phyloP scores from a whole-genome alignment of 2,888 invertebrate species.

The Dynastes tityus region DNA sequence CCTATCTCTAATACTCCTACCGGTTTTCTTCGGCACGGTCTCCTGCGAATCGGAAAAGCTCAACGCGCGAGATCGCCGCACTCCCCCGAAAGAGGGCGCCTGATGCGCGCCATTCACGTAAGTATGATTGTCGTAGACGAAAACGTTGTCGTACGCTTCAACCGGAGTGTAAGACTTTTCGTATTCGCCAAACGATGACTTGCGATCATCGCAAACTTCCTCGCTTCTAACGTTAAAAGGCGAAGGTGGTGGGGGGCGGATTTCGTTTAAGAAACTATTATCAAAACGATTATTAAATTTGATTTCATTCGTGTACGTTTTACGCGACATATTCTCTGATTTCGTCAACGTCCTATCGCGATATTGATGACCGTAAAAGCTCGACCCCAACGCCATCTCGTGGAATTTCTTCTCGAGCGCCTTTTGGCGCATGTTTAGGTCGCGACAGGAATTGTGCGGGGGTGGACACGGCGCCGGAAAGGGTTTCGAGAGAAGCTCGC shows the following conservation, averaged over 20 bases:
- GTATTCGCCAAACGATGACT: conserved; percentile 53
- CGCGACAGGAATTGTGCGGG: conserved; percentile 67
- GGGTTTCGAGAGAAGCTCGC: conserved; percentile 79
- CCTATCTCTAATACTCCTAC: conserved; percentile 73
- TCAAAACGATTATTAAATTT: conserved; percentile 58
- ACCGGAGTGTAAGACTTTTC: conserved; percentile 58
- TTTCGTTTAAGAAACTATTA: conserved; percentile 60
- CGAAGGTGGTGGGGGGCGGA: conserved; percentile 58
- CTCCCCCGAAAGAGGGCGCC: conserved; percentile 21
- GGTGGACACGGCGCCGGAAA: conserved; percentile 64
- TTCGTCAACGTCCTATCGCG: conserved; percentile 68
- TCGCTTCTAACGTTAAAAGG: conserved; percentile 58
- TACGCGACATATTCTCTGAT: conserved; percentile 69
- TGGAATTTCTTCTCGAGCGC: conserved; percentile 49
- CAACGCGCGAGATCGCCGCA: conserved; percentile 69
- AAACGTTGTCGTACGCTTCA: conserved; percentile 60
- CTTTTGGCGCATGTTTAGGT: conserved; percentile 59
- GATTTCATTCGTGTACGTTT: conserved; percentile 65
- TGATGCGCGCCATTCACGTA: conserved; percentile 47
- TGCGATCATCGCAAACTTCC: conserved; percentile 54
- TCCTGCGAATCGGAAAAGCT: conserved; percentile 72
- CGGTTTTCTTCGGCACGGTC: conserved; percentile 61
- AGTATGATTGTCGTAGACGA: conserved; percentile 59
- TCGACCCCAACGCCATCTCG: conserved; percentile 47
- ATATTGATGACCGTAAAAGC: conserved; percentile 55